Evolutionary conservation across 2,113 vertebrate genomes (phyloP).

Genomic region (Monopterus albus): DNA sequence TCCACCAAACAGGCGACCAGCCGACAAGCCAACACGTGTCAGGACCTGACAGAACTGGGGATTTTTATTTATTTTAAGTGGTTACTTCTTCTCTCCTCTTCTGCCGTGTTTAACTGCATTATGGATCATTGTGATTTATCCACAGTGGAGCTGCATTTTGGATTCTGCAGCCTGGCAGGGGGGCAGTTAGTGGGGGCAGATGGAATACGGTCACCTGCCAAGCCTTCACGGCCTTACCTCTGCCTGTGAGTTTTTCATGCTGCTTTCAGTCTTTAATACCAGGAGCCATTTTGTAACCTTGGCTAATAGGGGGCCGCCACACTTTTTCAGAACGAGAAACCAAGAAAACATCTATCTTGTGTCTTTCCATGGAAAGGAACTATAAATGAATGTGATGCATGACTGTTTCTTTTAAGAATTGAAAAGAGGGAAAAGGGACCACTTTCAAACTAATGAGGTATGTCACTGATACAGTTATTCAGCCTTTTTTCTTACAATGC

Average conservation of each 20-base stretch:
- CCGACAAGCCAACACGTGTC: constrained; percentile 65
- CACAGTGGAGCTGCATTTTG: constrained; percentile 76
- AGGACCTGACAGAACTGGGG: constrained; percentile 64
- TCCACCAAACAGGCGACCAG: constrained; percentile 63
- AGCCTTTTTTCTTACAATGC: constrained; percentile 59
- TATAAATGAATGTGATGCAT: constrained; percentile 55
- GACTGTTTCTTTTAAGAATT: constrained; percentile 67
- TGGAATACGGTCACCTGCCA: constrained; percentile 86
- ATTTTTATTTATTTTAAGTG: constrained; percentile 74
- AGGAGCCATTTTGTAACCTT: constrained; percentile 89
- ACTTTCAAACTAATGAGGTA: constrained; percentile 86
- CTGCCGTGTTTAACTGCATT: constrained; percentile 51
- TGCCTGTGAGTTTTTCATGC: constrained; percentile 78
- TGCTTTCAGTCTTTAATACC: constrained; percentile 80
- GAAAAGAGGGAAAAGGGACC: constrained; percentile 63
- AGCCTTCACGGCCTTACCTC: constrained; percentile 86
- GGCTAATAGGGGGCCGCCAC: constrained; percentile 75
- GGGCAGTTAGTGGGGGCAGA: constrained; percentile 82
- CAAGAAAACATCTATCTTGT: constrained; percentile 57
- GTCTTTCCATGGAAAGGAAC: constrained; percentile 58
- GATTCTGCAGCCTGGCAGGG: constrained; percentile 85
- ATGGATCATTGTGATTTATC: constrained; percentile 81
- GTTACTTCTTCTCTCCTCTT: constrained; percentile 63
- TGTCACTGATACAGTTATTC: constrained; percentile 67
- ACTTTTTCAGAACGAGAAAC: constrained; percentile 69